Percentiles rank a stretch among this genome's conserved stretches.
Evolutionary conservation across 2,113 vertebrate species (phyloP).

Genomic region (Pseudonaja textilis): DNA sequence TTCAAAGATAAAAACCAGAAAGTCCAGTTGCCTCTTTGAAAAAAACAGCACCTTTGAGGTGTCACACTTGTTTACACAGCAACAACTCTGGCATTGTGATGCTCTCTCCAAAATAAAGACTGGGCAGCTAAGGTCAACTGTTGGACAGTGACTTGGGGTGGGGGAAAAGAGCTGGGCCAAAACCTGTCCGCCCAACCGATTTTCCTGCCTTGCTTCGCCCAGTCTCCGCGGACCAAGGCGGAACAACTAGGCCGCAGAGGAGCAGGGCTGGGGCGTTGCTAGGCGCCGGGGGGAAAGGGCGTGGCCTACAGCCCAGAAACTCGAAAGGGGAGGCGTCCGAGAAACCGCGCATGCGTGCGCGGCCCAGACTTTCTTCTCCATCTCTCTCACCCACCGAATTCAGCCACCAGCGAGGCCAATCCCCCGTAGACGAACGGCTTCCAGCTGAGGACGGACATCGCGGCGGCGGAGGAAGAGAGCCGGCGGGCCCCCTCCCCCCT

Average conservation of each 20-base stretch:
- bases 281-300: neutral
- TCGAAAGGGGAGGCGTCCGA: neutral
- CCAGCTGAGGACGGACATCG: constrained; percentile 90
- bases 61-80: neutral
- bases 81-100: neutral
- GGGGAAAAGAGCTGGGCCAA: neutral
- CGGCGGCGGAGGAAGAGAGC: constrained; percentile 47
- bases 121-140: neutral
- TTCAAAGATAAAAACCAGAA: no score
- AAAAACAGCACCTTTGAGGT: no score
- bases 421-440: constrained; percentile 96
- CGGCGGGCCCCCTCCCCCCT: neutral
- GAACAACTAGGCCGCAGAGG: neutral
- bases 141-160: neutral
- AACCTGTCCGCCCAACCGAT: no score
- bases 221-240: neutral
- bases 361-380: neutral
- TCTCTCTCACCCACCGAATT: constrained; percentile 80
- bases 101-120: neutral
- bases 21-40: no score
- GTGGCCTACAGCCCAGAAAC: constrained; percentile 9
- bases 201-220: neutral
- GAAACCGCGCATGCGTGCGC: neutral
- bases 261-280: neutral
- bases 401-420: constrained; percentile 93